phyloP scores from a whole-genome alignment of 2,797 vertebrate species.

The Chiroxiphia lanceolata region DNA sequence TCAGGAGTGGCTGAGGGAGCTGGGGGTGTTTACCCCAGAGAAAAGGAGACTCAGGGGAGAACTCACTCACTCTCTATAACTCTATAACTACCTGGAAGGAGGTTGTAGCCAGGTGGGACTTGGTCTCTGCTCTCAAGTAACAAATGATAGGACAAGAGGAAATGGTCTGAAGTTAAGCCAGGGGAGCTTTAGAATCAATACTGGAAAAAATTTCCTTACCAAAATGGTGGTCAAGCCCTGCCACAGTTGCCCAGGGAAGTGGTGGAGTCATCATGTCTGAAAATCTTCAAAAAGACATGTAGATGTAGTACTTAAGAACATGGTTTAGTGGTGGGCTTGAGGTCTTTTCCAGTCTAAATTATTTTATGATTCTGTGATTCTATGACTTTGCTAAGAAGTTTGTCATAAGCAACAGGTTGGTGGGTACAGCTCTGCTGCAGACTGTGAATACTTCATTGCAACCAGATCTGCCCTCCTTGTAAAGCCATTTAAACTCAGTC shows the following conservation, averaged over 20 bases:
- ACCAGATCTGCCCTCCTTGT: neutral
- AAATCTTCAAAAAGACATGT: too few species aligned
- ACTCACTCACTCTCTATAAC: neutral
- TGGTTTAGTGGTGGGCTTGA: neutral
- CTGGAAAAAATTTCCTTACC: neutral
- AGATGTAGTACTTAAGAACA: neutral
- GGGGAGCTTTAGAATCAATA: neutral
- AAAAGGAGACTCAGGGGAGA: neutral
- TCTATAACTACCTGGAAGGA: neutral
- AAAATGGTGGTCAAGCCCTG: neutral
- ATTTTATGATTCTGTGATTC: neutral
- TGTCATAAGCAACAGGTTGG: neutral
- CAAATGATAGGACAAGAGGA: rapidly evolving
- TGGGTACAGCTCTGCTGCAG: neutral
- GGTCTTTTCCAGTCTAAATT: neutral
- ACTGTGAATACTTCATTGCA: neutral
- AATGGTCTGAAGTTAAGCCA: neutral
- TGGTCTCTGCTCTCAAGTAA: neutral
- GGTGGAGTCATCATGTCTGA: neutral
- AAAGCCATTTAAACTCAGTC: neutral
- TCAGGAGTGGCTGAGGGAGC: neutral
- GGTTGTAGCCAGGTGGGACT: neutral
- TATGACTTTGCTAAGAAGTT: neutral
- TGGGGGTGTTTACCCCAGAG: rapidly evolving
- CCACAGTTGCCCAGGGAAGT: neutral